Evolutionary conservation across 2,113 vertebrate genomes (phyloP), one percentile per base, ranked within the genome.

Genomic region (Pluvianellus socialis): DNA sequence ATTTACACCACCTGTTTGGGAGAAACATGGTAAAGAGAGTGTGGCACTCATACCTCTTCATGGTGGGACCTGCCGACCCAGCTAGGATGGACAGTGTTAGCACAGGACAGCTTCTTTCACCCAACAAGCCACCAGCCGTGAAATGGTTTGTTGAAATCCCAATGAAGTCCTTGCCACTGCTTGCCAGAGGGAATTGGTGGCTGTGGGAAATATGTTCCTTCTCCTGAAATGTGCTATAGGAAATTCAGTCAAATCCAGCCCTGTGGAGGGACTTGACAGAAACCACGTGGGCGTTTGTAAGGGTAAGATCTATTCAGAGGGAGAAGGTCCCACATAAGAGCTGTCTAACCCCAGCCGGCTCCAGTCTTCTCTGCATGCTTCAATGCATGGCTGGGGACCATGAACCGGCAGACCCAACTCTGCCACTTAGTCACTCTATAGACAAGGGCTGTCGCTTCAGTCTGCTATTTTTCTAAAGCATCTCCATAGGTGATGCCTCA

Each of bases 241-340:
- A 79, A 82, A 76, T 70, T 35, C 49, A 88, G 23, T 55, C 23
- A 92, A 92, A 86, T 44, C 45, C 40, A 74, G 55, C 32, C 38
- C 49, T 62, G 10, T 1, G 2, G 28, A 88, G 16, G 35, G 12
- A 62, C 76, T 75, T 73, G 58, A 61, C 40, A 79, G 45, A 53
- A 85, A 18, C 44, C 50, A 42, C 0, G 0, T 47, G 32, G 30
- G 17, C 0, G 0, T 70, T 42, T 58, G 38, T 76, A 53, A 73
- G 27, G 45, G 63, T n/a, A 42, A 88, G 62, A 45, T 65, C 49
- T 55, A 20, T 63, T 58, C 72, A 74, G 66, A 82, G 16, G 24
- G 33, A 94, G 49, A 59, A 65, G 30, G 52, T 56, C 27, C 19
- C 53, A 62, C 0, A 0, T 70, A 61, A 85, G 9, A 90, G 32